These are phyloP conservation scores for Oithona nana DNA, from an alignment of 2,888 invertebrate species.

Conservation along the genomic window DNA sequence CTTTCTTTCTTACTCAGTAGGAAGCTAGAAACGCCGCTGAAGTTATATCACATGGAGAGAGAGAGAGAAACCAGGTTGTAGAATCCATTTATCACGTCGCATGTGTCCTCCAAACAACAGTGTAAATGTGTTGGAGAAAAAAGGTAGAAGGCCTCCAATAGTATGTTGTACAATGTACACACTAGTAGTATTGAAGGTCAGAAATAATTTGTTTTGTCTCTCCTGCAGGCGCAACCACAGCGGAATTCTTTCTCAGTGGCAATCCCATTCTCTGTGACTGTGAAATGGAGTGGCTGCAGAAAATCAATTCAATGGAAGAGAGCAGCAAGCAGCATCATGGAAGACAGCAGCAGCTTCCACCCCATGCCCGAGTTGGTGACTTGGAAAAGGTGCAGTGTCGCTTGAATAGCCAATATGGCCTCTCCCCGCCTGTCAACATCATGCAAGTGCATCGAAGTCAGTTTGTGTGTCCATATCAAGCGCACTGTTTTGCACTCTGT, in stretches of 20 bases:
- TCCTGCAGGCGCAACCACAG: constrained; percentile 40
- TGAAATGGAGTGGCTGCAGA: constrained; percentile 84
- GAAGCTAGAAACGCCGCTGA: background rate
- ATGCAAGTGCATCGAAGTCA: constrained; percentile 29
- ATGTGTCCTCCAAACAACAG: too few relatives aligned
- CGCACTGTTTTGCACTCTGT: constrained; percentile 80
- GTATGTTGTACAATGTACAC: too few relatives aligned
- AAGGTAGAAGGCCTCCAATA: too few relatives aligned
- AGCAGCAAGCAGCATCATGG: too few relatives aligned
- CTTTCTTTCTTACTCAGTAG: background rate
- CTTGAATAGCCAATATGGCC: constrained; percentile 32
- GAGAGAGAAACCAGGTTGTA: too few relatives aligned
- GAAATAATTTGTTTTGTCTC: background rate
- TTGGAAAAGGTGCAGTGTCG: constrained; percentile 55
- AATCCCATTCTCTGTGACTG: constrained; percentile 90
- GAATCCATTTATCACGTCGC: background rate
- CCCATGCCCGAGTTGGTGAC: constrained; percentile 55
- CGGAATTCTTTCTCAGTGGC: constrained; percentile 78
- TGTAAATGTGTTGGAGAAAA: background rate
- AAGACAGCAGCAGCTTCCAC: constrained; percentile 48
- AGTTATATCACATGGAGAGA: background rate
- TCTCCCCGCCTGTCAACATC: background rate
- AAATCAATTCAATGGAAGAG: constrained; percentile 56
- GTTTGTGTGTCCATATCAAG: constrained; percentile 76
- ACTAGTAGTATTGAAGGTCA: background rate